These are phyloP conservation scores for Plagodis dolabraria DNA, from an alignment of 2,888 invertebrate genomes.

Conservation along the genomic window DNA sequence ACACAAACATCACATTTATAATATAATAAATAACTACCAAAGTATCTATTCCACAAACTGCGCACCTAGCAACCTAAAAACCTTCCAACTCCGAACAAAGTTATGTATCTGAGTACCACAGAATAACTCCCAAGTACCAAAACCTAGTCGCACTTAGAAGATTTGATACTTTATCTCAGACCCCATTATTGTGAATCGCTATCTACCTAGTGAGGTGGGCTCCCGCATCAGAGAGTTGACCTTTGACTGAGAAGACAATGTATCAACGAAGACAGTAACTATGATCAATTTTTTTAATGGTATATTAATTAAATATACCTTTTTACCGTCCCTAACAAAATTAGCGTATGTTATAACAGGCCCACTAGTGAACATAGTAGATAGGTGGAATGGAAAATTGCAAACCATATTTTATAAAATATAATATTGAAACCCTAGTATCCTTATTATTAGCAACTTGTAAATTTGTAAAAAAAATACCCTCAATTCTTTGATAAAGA, in stretches of 20 bases:
- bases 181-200: slow-evolving; percentile 30
- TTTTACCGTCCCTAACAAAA: too few species aligned
- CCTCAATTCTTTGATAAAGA: too few species aligned
- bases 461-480: too few species aligned
- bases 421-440: too few species aligned
- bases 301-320: too few species aligned
- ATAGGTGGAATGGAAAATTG: too few species aligned
- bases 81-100: background rate
- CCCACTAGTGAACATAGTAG: too few species aligned
- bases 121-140: slow-evolving; percentile 11
- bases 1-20: too few species aligned
- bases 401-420: too few species aligned
- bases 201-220: slow-evolving; percentile 26
- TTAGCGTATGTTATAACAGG: too few species aligned
- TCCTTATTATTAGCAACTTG: too few species aligned
- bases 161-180: slow-evolving; percentile 37
- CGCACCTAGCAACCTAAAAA: background rate
- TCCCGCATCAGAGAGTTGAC: slow-evolving; percentile 35
- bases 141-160: slow-evolving; percentile 21
- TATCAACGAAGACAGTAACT: slow-evolving; percentile 5
- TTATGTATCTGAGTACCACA: background rate
- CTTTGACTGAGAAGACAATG: slow-evolving; percentile 22
- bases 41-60: background rate
- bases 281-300: background rate
- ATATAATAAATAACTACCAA: too few species aligned